phyloP scores from a whole-genome alignment of 2,888 invertebrate genomes.

The Hydroisotoma schaefferi region DNA sequence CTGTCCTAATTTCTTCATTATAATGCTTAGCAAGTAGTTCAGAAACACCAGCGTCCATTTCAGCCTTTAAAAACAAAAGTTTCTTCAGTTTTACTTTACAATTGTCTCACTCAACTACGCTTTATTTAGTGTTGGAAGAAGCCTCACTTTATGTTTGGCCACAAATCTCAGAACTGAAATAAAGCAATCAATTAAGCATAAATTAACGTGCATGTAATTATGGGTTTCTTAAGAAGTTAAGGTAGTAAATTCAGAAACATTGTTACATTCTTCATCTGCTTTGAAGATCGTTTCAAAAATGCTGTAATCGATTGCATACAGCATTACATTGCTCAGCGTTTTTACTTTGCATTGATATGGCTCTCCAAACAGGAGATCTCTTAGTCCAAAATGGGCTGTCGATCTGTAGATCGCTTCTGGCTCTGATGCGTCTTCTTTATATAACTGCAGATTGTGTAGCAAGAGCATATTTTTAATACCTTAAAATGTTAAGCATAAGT shows the following conservation, averaged over 20 bases:
- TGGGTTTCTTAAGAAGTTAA: too few species aligned
- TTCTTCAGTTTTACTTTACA: too few species aligned
- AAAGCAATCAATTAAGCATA: too few species aligned
- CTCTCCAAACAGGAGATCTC: constrained; percentile 41
- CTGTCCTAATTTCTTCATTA: neutral
- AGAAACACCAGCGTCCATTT: too few species aligned
- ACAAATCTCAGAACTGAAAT: neutral
- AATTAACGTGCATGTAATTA: too few species aligned
- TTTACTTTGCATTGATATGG: constrained; percentile 36
- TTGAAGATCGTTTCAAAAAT: constrained; percentile 36
- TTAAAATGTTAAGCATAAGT: neutral
- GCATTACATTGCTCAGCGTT: constrained; percentile 38
- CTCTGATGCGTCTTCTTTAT: neutral
- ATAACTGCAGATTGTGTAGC: neutral
- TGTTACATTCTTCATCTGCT: constrained; percentile 34
- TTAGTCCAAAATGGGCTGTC: constrained; percentile 39
- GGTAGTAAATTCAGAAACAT: too few species aligned
- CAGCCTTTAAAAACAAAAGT: too few species aligned
- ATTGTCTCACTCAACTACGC: too few species aligned
- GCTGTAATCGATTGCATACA: constrained; percentile 32
- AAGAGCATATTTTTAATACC: too few species aligned
- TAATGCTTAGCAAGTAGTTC: neutral
- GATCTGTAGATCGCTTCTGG: constrained; percentile 27
- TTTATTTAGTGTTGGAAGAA: too few species aligned
- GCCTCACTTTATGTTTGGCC: neutral